Base-by-base conservation (phyloP, 1,140 invertebrate genomes). In the Nixonia krombeini region DNA sequence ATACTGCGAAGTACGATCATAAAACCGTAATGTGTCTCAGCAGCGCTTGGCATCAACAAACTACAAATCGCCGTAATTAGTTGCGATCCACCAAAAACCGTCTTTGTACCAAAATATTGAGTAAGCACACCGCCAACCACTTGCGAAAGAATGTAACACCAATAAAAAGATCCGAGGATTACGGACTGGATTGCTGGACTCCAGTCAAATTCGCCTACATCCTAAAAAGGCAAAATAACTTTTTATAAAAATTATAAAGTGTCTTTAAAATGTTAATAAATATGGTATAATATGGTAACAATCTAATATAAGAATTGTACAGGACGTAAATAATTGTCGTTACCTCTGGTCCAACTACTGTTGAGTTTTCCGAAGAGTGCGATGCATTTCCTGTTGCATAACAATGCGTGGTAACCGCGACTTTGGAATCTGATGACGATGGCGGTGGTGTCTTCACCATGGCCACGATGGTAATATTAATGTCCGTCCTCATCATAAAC, bases 401-500 rank as follows among this genome's bases (percentile, higher is more conserved):
- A 64, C 82, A 84, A 55, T 73, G 72, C 3, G 77, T 71, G 1
- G 70, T 45, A 5, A 52, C 56, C 5, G 47, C 45, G 17, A 68
- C 38, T 8, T 73, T 58, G n/a, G 52, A 51, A 15, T 75, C 53
- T 2, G 69, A 55, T 5, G 37, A 37, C 23, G 57, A 76, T 38
- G 37, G 63, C 9, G 75, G 46, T 16, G 76, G 75, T 18, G 79
- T 52, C 57, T 85, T 85, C 1, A 86, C 89, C 90, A 92, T 92
- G 0, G 89, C 90, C 5, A 91, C 89, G 52, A 92, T 88, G 0
- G 90, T 87, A 23, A 92, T 84, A 72, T 92, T 91, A 65, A 92
- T 92, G 75, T 92, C 91, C 53, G 87, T 91, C 29, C 91, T 84
- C 90, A 92, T 91, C 90, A 92, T 91, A 69, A 92, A 92, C 1